These are phyloP conservation scores for Choristoneura fumiferana DNA, from an alignment of 1,140 invertebrate genomes.

Conservation along the genomic window DNA sequence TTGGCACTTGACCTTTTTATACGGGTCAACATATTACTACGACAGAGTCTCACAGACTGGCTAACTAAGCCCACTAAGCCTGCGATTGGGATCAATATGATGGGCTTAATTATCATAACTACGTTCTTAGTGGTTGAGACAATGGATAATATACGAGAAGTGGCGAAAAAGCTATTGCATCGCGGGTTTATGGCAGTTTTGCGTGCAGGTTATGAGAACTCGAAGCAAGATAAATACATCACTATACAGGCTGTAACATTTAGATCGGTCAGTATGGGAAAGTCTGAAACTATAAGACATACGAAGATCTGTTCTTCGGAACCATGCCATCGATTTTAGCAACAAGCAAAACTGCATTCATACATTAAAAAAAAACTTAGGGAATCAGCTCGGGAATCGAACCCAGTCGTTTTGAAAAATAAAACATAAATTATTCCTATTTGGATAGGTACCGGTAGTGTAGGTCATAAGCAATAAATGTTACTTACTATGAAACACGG, in stretches of 20 bases:
- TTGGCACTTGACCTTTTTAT: constrained; percentile 45
- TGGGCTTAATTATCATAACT: constrained; percentile 7
- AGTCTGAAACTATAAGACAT: too few species aligned
- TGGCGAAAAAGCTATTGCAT: constrained; percentile 10
- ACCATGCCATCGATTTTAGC: too few species aligned
- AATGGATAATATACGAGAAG: constrained; percentile 9
- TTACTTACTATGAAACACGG: too few species aligned
- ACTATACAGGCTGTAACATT: not conserved
- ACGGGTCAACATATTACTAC: constrained; percentile 45
- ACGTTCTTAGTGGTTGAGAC: constrained; percentile 5
- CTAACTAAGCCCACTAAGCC: constrained; percentile 20
- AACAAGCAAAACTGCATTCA: too few species aligned
- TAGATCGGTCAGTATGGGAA: too few species aligned
- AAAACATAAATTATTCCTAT: too few species aligned
- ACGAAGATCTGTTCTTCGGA: too few species aligned
- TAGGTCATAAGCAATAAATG: too few species aligned
- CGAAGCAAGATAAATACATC: not conserved
- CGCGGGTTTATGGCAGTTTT: constrained; percentile 9
- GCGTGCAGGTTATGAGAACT: constrained; percentile 7
- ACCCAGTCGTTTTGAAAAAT: too few species aligned
- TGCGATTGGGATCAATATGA: constrained; percentile 10
- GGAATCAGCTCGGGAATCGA: too few species aligned
- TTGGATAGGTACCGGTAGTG: too few species aligned
- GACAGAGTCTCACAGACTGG: constrained; percentile 26
- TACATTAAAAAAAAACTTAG: too few species aligned